These are phyloP conservation scores for Neuroscelio doddi DNA, from an alignment of 2,888 invertebrate genomes.

Conservation along the genomic window DNA sequence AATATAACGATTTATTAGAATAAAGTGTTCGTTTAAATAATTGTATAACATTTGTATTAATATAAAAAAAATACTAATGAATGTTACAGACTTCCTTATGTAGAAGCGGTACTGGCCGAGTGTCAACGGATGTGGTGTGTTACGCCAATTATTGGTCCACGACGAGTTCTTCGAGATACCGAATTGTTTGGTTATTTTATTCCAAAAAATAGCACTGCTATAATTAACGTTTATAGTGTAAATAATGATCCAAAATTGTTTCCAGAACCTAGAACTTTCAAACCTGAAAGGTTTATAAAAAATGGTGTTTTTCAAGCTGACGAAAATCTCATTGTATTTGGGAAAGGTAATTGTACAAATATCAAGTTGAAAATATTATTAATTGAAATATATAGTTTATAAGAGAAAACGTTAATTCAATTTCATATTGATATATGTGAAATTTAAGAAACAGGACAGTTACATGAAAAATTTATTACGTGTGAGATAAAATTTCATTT, in stretches of 20 bases:
- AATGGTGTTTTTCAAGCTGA: conserved; percentile 55
- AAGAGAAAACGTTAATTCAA: too few species aligned
- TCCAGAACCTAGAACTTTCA: conserved; percentile 77
- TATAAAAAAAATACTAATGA: not conserved
- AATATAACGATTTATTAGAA: too few species aligned
- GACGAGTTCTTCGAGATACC: conserved; percentile 74
- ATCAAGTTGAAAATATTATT: not conserved
- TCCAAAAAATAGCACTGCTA: conserved; percentile 74
- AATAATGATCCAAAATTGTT: conserved; percentile 76
- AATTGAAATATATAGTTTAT: not conserved
- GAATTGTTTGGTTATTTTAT: conserved; percentile 74
- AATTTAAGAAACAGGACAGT: too few species aligned
- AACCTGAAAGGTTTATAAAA: conserved; percentile 78
- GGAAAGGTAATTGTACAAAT: conserved; percentile 64
- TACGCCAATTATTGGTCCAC: conserved; percentile 72
- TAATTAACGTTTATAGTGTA: conserved; percentile 75
- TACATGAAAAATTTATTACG: too few species aligned
- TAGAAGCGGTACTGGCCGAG: conserved; percentile 73
- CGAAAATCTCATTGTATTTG: conserved; percentile 68
- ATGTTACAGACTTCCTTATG: conserved; percentile 70
- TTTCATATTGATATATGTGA: too few species aligned
- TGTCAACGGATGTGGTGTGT: conserved; percentile 70
- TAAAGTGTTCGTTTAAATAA: conserved; percentile 3
- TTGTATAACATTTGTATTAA: not conserved
- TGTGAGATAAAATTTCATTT: too few species aligned